These are phyloP conservation scores for Anguilla japonica DNA, from an alignment of 2,113 vertebrate species.

Conservation along the genomic window DNA sequence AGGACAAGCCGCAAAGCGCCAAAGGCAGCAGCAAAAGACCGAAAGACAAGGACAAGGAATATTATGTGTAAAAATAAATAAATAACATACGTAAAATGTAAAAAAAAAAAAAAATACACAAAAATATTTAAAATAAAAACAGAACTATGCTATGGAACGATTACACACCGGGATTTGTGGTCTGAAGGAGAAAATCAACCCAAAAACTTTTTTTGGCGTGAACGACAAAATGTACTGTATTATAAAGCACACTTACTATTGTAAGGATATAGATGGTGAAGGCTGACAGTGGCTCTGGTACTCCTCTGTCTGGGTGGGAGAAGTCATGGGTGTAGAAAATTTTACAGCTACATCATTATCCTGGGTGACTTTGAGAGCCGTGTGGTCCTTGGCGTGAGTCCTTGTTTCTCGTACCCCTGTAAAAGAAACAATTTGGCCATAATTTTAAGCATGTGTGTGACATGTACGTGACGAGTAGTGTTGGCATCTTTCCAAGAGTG, in stretches of 20 bases:
- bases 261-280: conserved; percentile 61
- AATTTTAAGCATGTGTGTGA: conserved; percentile 76
- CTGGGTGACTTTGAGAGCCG: conserved; percentile 79
- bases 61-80: conserved; percentile 86
- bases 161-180: conserved; percentile 76
- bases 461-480: conserved; percentile 72
- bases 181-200: conserved; percentile 72
- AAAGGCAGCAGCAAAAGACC: conserved; percentile 95
- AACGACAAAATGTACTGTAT: conserved; percentile 76
- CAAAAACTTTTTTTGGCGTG: conserved; percentile 58
- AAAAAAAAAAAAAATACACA: conserved; percentile 33
- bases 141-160: conserved; percentile 45
- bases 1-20: conserved; percentile 88
- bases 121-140: conserved; percentile 46
- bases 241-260: conserved; percentile 81
- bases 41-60: conserved; percentile 99
- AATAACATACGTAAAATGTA: conserved; percentile 12
- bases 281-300: conserved; percentile 55
- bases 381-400: conserved; percentile 59
- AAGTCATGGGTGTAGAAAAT: conserved; percentile 80
- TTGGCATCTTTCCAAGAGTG: conserved; percentile 72
- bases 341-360: conserved; percentile 81
- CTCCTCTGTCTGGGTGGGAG: conserved; percentile 71
- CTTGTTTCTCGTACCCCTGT: conserved; percentile 73
- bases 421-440: conserved; percentile 71